Evolutionary conservation across 2,797 vertebrate species (phyloP).

Genomic region (Lithobates sylvaticus): DNA sequence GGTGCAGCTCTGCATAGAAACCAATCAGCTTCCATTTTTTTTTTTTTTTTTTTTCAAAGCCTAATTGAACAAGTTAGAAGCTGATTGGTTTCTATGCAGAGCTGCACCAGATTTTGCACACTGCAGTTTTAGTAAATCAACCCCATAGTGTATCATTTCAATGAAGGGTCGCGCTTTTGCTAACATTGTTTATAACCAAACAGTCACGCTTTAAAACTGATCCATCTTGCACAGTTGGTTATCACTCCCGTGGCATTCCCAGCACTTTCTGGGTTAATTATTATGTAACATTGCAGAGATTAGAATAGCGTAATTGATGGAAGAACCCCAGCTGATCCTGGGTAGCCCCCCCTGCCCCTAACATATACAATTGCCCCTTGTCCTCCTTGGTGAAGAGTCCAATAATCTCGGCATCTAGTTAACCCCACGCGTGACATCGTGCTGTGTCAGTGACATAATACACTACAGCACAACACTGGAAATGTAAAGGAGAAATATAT

Average conservation of each 20-base stretch:
- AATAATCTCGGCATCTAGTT: neutral
- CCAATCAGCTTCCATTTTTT: no score
- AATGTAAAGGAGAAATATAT: neutral
- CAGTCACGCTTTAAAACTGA: neutral
- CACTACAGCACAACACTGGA: no score
- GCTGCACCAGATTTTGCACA: no score
- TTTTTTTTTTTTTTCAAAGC: no score
- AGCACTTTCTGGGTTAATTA: conserved; percentile 30
- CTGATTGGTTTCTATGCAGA: no score
- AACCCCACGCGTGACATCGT: conserved; percentile 4
- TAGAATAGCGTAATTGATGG: conserved; percentile 19
- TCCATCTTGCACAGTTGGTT: neutral
- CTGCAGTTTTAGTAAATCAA: no score
- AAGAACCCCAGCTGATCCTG: neutral
- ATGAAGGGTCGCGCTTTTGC: no score
- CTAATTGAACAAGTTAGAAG: no score
- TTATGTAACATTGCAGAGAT: neutral
- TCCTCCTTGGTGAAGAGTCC: conserved; percentile 20
- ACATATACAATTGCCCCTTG: conserved; percentile 13
- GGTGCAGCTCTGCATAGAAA: no score
- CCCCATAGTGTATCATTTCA: no score
- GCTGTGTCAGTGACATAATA: no score
- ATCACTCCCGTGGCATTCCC: neutral
- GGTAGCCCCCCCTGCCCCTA: neutral
- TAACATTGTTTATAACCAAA: no score